A percentile compares a stretch with the other conserved stretches of the same genome.
phyloP scores from a whole-genome alignment of 2,888 invertebrate species.

The Plutella xylostella region DNA sequence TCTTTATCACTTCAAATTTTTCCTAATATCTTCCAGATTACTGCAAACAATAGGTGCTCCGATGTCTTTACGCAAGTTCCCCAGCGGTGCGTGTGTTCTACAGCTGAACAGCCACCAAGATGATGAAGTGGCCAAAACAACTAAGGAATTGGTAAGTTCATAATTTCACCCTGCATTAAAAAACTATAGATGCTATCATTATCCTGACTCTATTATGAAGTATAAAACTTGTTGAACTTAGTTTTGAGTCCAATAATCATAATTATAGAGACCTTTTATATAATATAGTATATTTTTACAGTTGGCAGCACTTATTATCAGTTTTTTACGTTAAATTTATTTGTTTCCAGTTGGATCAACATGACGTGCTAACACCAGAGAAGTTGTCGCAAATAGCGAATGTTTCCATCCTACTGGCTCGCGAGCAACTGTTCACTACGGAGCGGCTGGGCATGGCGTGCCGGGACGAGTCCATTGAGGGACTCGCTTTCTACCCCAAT shows the following conservation, averaged over 20 bases:
- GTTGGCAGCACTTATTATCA: too few relatives aligned
- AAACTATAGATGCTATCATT: too few relatives aligned
- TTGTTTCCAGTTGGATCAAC: slow-evolving; percentile 71
- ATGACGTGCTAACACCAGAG: slow-evolving; percentile 83
- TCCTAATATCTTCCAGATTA: slow-evolving; percentile 49
- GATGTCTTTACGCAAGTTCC: slow-evolving; percentile 85
- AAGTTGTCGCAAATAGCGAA: slow-evolving; percentile 87
- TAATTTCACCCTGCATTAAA: too few relatives aligned
- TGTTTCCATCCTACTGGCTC: slow-evolving; percentile 89
- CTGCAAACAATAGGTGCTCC: slow-evolving; percentile 75
- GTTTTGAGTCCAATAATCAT: too few relatives aligned
- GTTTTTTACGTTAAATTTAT: too few relatives aligned
- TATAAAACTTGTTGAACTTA: not conserved
- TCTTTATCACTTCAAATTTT: too few relatives aligned
- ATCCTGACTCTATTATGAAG: not conserved
- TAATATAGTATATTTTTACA: too few relatives aligned
- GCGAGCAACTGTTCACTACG: slow-evolving; percentile 87
- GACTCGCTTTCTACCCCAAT: slow-evolving; percentile 94
- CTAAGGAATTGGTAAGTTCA: slow-evolving; percentile 73
- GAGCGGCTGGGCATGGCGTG: slow-evolving; percentile 90
- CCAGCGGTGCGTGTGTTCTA: slow-evolving; percentile 95
- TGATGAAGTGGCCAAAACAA: slow-evolving; percentile 75
- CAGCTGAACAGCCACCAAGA: slow-evolving; percentile 84
- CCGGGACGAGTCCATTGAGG: slow-evolving; percentile 96
- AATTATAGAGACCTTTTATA: too few relatives aligned